These are phyloP conservation scores for Amphipoea oculea DNA, from an alignment of 2,888 invertebrate species.

Conservation along the genomic window DNA sequence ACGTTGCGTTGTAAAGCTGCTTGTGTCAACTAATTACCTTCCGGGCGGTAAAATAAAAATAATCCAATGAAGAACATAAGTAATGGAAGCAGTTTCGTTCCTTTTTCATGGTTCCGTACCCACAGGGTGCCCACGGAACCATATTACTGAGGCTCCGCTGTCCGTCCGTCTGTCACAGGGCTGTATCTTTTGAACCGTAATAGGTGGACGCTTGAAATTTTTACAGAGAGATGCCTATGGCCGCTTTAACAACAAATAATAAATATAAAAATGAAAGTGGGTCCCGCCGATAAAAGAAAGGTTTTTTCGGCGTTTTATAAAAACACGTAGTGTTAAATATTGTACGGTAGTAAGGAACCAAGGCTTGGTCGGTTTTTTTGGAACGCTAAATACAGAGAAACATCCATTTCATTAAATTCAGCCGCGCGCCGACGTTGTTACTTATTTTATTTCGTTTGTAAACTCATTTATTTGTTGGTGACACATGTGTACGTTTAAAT, in stretches of 20 bases:
- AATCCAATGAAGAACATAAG: background rate
- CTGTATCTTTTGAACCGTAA: background rate
- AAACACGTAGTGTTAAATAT: too few species aligned
- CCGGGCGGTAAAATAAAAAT: background rate
- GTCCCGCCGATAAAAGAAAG: too few species aligned
- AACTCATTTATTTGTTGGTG: slow-evolving; percentile 6
- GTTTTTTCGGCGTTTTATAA: too few species aligned
- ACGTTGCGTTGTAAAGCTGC: background rate
- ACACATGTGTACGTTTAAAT: slow-evolving; percentile 26
- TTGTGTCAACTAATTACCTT: background rate
- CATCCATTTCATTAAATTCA: background rate
- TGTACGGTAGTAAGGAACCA: too few species aligned
- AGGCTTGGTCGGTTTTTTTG: background rate
- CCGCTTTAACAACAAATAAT: background rate
- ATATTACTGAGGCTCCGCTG: background rate
- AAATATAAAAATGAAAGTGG: background rate
- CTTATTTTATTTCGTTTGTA: background rate
- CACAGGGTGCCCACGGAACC: background rate
- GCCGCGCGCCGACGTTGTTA: background rate
- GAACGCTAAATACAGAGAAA: too few species aligned
- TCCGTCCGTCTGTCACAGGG: background rate
- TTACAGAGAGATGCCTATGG: background rate
- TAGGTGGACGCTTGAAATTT: background rate
- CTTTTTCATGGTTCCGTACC: background rate
- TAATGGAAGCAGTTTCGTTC: background rate